Conservation (phyloP, 2,113 vertebrate species). For the Anguilla japonica region DNA sequence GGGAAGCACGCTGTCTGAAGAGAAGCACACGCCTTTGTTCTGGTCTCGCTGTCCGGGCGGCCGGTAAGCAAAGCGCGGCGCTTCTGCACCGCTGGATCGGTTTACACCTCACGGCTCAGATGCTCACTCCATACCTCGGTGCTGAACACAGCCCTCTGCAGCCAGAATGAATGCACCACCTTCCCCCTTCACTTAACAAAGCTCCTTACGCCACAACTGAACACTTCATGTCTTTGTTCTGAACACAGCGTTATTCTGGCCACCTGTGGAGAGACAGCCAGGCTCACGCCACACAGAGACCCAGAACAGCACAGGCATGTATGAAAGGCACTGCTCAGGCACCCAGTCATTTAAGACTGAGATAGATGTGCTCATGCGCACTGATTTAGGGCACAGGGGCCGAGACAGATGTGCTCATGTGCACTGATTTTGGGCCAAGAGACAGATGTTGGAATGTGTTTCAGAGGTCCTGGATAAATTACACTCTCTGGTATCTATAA, state of each 20-base stretch:
- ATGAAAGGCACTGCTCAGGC: too few relatives aligned
- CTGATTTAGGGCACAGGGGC: too few relatives aligned
- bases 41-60: not conserved
- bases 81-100: not conserved
- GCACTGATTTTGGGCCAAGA: too few relatives aligned
- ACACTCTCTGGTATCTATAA: not conserved
- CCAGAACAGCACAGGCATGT: too few relatives aligned
- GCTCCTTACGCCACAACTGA: not conserved
- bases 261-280: too few relatives aligned
- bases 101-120: not conserved
- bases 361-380: too few relatives aligned
- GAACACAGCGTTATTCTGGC: not conserved
- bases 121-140: not conserved
- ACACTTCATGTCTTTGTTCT: not conserved
- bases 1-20: not conserved
- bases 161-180: not conserved
- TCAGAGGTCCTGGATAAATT: not conserved
- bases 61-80: not conserved
- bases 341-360: too few relatives aligned
- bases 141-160: not conserved
- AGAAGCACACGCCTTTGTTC: not conserved
- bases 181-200: not conserved
- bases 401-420: too few relatives aligned
- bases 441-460: not conserved
- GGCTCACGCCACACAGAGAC: too few relatives aligned